Base-by-base conservation (phyloP, 1,140 invertebrate genomes). In the Pentalonia nigronervosa region DNA sequence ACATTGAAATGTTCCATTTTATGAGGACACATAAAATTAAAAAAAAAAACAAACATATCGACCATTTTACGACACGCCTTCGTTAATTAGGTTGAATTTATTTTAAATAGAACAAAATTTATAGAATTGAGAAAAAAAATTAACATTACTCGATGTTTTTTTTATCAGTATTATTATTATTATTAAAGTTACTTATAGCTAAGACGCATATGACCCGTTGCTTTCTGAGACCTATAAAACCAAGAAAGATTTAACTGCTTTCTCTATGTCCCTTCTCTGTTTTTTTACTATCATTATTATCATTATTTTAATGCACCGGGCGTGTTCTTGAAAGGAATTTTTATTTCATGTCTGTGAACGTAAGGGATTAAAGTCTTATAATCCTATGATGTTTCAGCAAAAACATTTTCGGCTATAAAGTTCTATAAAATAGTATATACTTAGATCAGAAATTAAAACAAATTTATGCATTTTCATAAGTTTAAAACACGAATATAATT, bases 271-370 rank as follows among this genome's bases (percentile, higher is more conserved):
- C 60, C 41, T 41, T 76, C 56, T 91, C 23, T 30, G 36, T 67
- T 60, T 90, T n/a, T 45, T 89, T 89, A 89, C 50, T 92, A 83
- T 92, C 84, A 92, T 92, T 92, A 83, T 83, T 83, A 47, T 83
- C 47, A 92, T 92, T 83, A 92, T 92, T 92, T 83, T 83, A 92
- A 92, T 83, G 76, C n/a, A 50, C 76, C 47, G 21, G 91, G 91
- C 91, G 91, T 92, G 76, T 92, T 50, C 45, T 92, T 36, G 7
- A 92, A 83, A 92, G 76, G 47, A 47, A 92, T 50, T 92, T 83
- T 92, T 92, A 92, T 92, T 92, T 92, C 91, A 34, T 76, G 90
- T 45, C 30, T 76, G 76, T 36, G 47, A 91, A 83, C 45, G 91
- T 50, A 83, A 84, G n/a, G 76, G 76, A 92, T 83, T 92, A 92